Base-by-base conservation (phyloP, 2,888 invertebrate species). In the Pseudococcus longispinus region DNA sequence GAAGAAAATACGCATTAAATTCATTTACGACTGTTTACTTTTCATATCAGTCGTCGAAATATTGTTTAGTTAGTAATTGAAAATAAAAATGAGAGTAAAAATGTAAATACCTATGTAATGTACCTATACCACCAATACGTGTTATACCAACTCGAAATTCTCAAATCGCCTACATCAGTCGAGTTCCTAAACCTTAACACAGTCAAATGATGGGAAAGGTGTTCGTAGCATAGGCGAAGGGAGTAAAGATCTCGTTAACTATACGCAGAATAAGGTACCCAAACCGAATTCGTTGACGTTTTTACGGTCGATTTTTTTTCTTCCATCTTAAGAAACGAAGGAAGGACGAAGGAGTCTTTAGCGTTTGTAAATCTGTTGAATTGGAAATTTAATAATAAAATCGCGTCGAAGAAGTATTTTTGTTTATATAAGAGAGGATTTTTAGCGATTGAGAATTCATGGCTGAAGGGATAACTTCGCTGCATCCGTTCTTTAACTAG, bases 371-470 rank as follows among this genome's bases (percentile, higher is more conserved):
- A 84, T 84, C 84, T 84, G 84, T 84, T 84, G 86, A 86, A 86
- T 77, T 77, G 44, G 55, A 86, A 86, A 86, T 86, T 80, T 86
- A 86, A 86, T 86, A 86, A 86, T 86, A 86, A 86, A 86, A 86
- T 86, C 86, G 86, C 86, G 86, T 80, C 51, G 80, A 80, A 86
- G 77, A 86, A 37, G 44, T 86, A 74, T 86, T 51, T 51, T 86
- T 86, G 74, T 86, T 86, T 55, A 84, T 84, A 29, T 84, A 84
- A 84, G 84, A 84, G 84, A 55, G 84, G 84, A 84, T 84, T 84
- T 84, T 84, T 84, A 84, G 60, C 84, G 84, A 84, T 84, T 42
- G 84, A 84, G 84, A 84, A 84, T 84, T 84, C 84, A 84, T 84
- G 84, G 84, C 55, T 84, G 84, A 84, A 84, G 84, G 84, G 84